Percentiles rank a stretch among this genome's conserved stretches.
Evolutionary conservation across 2,113 vertebrate species (phyloP).

Genomic region (Neopipo cinnamomea): DNA sequence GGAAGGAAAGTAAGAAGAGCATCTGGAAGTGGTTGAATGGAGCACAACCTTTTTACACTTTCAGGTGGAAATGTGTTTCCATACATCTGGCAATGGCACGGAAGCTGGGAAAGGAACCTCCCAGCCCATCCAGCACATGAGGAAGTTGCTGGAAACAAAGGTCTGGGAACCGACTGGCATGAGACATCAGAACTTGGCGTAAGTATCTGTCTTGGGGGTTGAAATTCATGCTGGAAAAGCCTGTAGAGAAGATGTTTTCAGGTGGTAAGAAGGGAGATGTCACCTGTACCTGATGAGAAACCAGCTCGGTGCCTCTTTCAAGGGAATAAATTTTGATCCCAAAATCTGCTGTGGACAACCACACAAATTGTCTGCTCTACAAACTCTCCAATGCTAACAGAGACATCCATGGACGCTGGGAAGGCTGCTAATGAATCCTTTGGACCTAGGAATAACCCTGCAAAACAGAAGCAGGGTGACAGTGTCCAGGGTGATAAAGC

Average conservation of each 20-base stretch:
- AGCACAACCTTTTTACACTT: background rate
- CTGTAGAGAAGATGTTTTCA: background rate
- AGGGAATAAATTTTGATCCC: background rate
- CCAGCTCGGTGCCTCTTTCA: background rate
- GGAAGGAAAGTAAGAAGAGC: background rate
- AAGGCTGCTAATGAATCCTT: background rate
- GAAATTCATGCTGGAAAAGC: background rate
- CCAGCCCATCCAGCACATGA: background rate
- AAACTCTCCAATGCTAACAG: background rate
- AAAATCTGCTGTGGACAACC: background rate
- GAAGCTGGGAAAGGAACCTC: background rate
- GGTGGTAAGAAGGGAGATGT: background rate
- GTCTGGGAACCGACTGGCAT: background rate
- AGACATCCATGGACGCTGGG: background rate
- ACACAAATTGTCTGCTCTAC: background rate
- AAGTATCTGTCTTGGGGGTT: background rate
- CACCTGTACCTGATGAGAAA: background rate
- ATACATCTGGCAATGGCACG: fast-evolving
- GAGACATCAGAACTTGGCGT: background rate
- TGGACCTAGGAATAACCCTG: background rate
- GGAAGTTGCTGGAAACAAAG: background rate
- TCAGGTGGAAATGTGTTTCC: background rate
- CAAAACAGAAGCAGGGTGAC: background rate
- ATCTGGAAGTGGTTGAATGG: background rate
- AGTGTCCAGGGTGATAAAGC: background rate